A percentile compares a stretch with the other conserved stretches of the same genome.
Evolutionary conservation across 1,140 invertebrate genomes (phyloP).

Genomic region (Pogonomyrmex barbatus): DNA sequence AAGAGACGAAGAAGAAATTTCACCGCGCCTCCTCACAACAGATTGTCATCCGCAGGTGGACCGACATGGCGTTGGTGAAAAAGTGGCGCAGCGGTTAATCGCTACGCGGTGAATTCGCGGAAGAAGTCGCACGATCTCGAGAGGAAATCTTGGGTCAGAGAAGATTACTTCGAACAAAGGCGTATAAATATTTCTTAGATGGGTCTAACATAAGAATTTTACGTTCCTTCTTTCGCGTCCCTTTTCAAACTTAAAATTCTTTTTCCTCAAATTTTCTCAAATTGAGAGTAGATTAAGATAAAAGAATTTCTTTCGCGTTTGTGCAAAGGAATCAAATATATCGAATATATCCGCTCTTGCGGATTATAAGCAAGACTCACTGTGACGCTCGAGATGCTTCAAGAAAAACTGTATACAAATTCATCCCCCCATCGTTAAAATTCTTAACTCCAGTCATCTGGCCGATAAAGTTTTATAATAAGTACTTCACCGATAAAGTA

Average conservation of each 20-base stretch:
- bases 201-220: not conserved
- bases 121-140: constrained; percentile 35
- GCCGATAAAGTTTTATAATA: constrained; percentile 41
- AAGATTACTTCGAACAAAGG: constrained; percentile 4
- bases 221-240: not conserved
- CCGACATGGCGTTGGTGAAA: constrained; percentile 12
- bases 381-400: too few species aligned
- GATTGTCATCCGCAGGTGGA: constrained; percentile 71
- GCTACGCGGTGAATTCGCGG: constrained; percentile 43
- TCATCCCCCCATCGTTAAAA: not conserved
- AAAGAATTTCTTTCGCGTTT: not conserved
- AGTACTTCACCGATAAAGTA: constrained; percentile 45
- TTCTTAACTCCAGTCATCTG: constrained; percentile 27
- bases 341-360: not conserved
- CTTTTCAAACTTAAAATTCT: not conserved
- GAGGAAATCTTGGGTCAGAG: constrained; percentile 10
- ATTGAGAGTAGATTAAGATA: not conserved
- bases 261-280: not conserved
- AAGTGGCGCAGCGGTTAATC: constrained; percentile 46
- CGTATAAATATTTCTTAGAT: constrained; percentile 3
- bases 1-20: constrained; percentile 56
- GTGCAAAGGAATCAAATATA: not conserved
- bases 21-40: constrained; percentile 69
- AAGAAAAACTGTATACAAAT: not conserved
- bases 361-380: not conserved